These are phyloP conservation scores for Yponomeuta plumbellus DNA, from an alignment of 2,888 invertebrate species.

Conservation along the genomic window DNA sequence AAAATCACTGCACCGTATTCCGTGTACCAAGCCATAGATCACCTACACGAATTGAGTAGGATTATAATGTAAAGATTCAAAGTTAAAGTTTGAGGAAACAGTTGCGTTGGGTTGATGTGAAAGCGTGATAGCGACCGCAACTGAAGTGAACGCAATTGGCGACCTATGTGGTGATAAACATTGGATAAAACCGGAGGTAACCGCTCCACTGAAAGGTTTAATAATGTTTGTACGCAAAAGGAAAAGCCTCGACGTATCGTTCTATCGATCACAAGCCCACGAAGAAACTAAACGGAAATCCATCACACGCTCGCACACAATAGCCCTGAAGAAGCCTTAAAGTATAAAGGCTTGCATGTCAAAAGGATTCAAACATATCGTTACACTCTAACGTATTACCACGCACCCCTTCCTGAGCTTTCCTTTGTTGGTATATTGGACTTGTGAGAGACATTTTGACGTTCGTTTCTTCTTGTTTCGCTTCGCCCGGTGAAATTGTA, in stretches of 20 bases:
- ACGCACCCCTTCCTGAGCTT: constrained; percentile 1
- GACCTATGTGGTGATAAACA: too few species aligned
- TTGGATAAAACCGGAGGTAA: neutral
- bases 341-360: constrained; percentile 12
- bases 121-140: constrained; percentile 39
- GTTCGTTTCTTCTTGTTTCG: neutral
- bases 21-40: neutral
- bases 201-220: neutral
- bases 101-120: constrained; percentile 38
- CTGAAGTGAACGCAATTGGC: neutral
- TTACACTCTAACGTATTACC: neutral
- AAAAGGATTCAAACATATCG: constrained; percentile 8
- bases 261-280: constrained; percentile 44
- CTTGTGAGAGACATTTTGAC: neutral
- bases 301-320: constrained; percentile 24
- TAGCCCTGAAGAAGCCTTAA: neutral
- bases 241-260: constrained; percentile 39
- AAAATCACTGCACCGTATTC: neutral
- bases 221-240: constrained; percentile 36
- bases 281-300: constrained; percentile 33
- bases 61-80: neutral
- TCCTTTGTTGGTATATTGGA: constrained; percentile 4
- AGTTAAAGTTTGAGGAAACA: constrained; percentile 27
- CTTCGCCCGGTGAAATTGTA: neutral
- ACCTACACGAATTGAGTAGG: neutral